Percentiles rank a stretch among this genome's conserved stretches.
Evolutionary conservation across 2,113 vertebrate species (phyloP).

Genomic region (Anser brachyrhynchus): DNA sequence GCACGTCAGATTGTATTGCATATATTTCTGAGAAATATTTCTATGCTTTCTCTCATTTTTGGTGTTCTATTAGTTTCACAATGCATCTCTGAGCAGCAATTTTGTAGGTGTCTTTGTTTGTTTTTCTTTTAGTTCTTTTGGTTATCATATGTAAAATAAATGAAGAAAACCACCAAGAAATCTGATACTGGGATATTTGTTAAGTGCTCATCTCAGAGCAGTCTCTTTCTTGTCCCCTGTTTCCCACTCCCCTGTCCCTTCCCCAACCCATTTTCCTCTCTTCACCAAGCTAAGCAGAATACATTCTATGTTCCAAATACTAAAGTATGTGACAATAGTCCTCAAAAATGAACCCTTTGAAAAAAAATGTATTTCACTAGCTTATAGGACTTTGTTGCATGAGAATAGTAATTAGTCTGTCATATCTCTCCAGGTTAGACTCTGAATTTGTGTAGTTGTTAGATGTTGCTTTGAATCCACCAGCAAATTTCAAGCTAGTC

Average conservation of each 20-base stretch:
- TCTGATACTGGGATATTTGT: not conserved
- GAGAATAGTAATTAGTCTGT: not conserved
- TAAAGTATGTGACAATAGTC: not conserved
- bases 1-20: not conserved
- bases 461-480: not conserved
- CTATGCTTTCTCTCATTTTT: not conserved
- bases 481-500: not conserved
- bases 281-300: not conserved
- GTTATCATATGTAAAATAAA: slow-evolving; percentile 6
- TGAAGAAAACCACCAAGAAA: not conserved
- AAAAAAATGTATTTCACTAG: not conserved
- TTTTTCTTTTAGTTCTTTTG: not conserved
- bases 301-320: not conserved
- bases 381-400: not conserved
- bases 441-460: not conserved
- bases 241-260: not conserved
- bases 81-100: not conserved
- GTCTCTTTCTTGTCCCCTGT: not conserved
- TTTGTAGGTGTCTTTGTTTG: not conserved
- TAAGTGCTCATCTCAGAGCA: not conserved
- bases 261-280: not conserved
- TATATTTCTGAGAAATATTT: not conserved
- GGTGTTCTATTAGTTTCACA: not conserved
- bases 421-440: not conserved
- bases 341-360: not conserved